Evolutionary conservation across 1,140 invertebrate species (phyloP).

Genomic region (Drosophila melanogaster): DNA sequence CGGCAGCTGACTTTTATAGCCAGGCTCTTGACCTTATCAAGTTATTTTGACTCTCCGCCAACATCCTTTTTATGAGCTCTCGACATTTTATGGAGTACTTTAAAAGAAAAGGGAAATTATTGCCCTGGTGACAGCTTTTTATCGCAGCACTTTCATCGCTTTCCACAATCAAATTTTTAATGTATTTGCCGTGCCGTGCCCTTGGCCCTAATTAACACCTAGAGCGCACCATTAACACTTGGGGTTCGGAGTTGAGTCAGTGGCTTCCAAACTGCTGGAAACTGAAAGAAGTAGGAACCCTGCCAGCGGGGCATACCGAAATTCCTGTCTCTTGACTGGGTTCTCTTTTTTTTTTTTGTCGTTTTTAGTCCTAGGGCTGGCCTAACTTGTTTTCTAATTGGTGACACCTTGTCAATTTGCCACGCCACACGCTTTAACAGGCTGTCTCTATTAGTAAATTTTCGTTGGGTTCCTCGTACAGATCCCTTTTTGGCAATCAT

Average conservation of each 20-base stretch:
- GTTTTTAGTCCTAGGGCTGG: slow-evolving; percentile 13
- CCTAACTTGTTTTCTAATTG: slow-evolving; percentile 80
- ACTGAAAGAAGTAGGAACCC: slow-evolving; percentile 9
- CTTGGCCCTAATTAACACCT: slow-evolving; percentile 80
- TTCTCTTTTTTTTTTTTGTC: slow-evolving; percentile 13
- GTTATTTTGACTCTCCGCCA: slow-evolving; percentile 45
- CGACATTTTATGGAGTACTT: slow-evolving; percentile 71
- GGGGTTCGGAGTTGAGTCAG: slow-evolving; percentile 49
- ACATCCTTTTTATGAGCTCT: slow-evolving; percentile 72
- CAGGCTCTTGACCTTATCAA: slow-evolving; percentile 80
- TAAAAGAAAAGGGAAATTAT: slow-evolving; percentile 45
- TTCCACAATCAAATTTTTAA: slow-evolving; percentile 54
- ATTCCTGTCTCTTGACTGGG: slow-evolving; percentile 11
- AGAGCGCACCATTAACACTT: slow-evolving; percentile 72
- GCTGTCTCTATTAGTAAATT: slow-evolving; percentile 63
- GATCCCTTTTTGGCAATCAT: slow-evolving; percentile 65
- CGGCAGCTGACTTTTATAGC: slow-evolving; percentile 72
- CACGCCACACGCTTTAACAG: slow-evolving; percentile 78
- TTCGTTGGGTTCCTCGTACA: slow-evolving; percentile 36
- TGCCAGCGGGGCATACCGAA: slow-evolving; percentile 37
- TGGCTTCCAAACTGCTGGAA: slow-evolving; percentile 59
- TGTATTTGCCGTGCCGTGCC: slow-evolving; percentile 44
- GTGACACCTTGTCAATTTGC: slow-evolving; percentile 80
- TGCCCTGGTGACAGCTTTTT: slow-evolving; percentile 73
- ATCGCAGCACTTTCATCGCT: slow-evolving; percentile 77